phyloP scores from a whole-genome alignment of 2,888 invertebrate genomes.

The Eustalomyia histrio region DNA sequence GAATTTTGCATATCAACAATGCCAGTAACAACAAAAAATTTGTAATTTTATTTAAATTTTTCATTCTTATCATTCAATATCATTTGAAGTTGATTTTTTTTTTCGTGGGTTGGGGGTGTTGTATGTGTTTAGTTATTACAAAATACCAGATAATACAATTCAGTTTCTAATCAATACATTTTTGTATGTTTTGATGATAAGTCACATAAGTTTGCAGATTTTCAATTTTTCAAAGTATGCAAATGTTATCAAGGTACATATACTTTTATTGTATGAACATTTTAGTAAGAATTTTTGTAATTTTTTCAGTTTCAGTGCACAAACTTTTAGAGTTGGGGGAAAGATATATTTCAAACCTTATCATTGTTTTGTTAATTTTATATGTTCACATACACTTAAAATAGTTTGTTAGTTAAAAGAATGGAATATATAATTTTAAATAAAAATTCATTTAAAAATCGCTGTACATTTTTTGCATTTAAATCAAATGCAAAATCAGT shows the following conservation, averaged over 20 bases:
- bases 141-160: conserved; percentile 30
- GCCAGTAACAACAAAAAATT: conserved; percentile 26
- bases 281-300: conserved; percentile 22
- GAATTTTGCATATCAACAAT: conserved; percentile 53
- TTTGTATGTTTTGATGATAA: conserved; percentile 19
- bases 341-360: neutral
- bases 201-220: conserved; percentile 27
- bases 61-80: conserved; percentile 46
- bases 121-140: conserved; percentile 11
- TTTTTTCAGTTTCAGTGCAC: conserved; percentile 10
- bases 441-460: no score
- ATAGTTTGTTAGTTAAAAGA: no score
- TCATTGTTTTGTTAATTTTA: neutral
- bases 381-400: neutral
- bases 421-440: no score
- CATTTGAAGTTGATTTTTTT: conserved; percentile 13
- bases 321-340: neutral
- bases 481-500: no score
- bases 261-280: neutral
- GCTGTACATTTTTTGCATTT: no score
- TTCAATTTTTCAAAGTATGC: conserved; percentile 26
- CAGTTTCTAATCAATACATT: conserved; percentile 42
- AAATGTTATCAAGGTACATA: conserved; percentile 20
- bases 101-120: neutral
- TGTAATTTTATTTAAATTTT: conserved; percentile 54